Evolutionary conservation across 1,140 invertebrate species (phyloP).

Genomic region (Cryptotermes secundus): DNA sequence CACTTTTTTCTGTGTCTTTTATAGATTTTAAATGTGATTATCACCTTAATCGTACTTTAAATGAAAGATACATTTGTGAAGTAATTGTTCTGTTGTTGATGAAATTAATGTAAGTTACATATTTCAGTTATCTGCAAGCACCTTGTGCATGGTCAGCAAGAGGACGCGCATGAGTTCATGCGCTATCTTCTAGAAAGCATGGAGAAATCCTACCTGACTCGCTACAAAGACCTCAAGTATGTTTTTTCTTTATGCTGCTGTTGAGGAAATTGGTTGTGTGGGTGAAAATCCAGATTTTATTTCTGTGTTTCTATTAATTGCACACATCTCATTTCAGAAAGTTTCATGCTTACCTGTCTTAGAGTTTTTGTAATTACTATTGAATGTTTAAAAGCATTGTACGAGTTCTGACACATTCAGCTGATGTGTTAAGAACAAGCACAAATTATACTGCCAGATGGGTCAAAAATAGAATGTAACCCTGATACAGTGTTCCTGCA

Average conservation of each 20-base stretch:
- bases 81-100: too few species aligned
- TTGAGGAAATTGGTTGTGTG: neutral
- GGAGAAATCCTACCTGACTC: conserved; percentile 84
- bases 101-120: neutral
- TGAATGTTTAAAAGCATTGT: too few species aligned
- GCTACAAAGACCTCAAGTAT: conserved; percentile 57
- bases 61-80: too few species aligned
- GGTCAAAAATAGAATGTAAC: too few species aligned
- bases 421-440: too few species aligned
- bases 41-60: too few species aligned
- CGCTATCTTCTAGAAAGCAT: conserved; percentile 91
- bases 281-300: neutral
- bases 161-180: conserved; percentile 96
- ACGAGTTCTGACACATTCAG: too few species aligned
- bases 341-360: neutral
- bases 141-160: conserved; percentile 86
- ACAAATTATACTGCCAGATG: too few species aligned
- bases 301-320: neutral
- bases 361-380: too few species aligned
- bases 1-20: too few species aligned
- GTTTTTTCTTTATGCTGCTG: conserved; percentile 33
- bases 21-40: too few species aligned
- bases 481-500: too few species aligned
- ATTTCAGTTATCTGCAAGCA: conserved; percentile 79
- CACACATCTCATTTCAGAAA: neutral